phyloP scores from a whole-genome alignment of 1,140 invertebrate genomes.

The Apocrypta bakeri region DNA sequence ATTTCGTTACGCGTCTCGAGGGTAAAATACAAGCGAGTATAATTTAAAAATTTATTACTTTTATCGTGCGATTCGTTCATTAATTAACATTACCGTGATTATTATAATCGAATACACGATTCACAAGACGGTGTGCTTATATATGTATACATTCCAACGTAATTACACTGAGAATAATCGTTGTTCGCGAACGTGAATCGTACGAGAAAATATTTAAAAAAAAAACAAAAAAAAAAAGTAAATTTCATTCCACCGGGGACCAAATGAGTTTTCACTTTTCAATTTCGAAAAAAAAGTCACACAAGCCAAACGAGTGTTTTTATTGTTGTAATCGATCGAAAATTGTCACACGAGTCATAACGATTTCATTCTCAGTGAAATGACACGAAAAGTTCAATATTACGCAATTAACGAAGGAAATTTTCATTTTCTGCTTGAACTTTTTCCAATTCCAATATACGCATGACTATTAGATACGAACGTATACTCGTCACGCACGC shows the following conservation, averaged over 20 bases:
- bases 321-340: too few relatives aligned
- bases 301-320: neutral
- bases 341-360: too few relatives aligned
- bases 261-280: constrained; percentile 41
- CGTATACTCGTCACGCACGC: neutral
- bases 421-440: constrained; percentile 10
- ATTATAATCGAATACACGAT: constrained; percentile 2
- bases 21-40: too few relatives aligned
- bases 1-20: too few relatives aligned
- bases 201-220: constrained; percentile 13
- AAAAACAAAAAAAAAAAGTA: too few relatives aligned
- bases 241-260: constrained; percentile 36
- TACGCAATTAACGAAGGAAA: neutral
- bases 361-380: too few relatives aligned
- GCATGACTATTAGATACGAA: constrained; percentile 4
- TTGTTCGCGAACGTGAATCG: neutral
- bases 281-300: too few relatives aligned
- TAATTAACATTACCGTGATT: neutral
- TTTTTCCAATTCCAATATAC: neutral
- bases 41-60: too few relatives aligned
- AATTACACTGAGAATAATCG: constrained; percentile 44
- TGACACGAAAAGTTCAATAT: too few relatives aligned
- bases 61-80: neutral
- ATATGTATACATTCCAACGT: constrained; percentile 36
- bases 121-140: constrained; percentile 33